These are phyloP conservation scores for Trichacis sp. DNA, from an alignment of 2,888 invertebrate species.

Conservation along the genomic window DNA sequence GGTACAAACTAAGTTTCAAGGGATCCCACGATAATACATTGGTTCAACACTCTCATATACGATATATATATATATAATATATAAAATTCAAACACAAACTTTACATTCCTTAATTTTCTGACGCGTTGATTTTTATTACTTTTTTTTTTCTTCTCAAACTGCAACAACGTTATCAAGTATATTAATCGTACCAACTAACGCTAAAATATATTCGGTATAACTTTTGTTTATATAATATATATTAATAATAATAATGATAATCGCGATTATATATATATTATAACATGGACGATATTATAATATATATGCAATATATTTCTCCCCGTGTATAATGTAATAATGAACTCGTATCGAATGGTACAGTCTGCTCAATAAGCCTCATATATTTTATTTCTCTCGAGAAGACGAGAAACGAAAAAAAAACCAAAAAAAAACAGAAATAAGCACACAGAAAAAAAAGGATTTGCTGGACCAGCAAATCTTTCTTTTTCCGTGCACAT, in stretches of 20 bases:
- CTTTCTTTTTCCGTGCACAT: too few relatives aligned
- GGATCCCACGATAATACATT: slow-evolving; percentile 61
- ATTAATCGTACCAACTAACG: slow-evolving; percentile 64
- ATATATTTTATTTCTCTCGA: too few relatives aligned
- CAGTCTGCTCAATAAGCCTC: slow-evolving; percentile 69
- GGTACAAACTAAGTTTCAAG: slow-evolving; percentile 57
- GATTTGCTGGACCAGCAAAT: too few relatives aligned
- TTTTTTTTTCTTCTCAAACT: slow-evolving; percentile 51
- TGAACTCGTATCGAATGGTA: slow-evolving; percentile 66
- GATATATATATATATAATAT: slow-evolving; percentile 36
- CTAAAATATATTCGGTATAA: slow-evolving; percentile 69
- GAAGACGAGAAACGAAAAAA: too few relatives aligned
- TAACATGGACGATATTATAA: slow-evolving; percentile 38
- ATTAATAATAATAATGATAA: slow-evolving; percentile 54
- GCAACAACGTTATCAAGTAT: slow-evolving; percentile 67
- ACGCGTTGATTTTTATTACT: too few relatives aligned
- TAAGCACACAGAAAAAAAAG: too few relatives aligned
- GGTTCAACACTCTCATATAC: slow-evolving; percentile 53
- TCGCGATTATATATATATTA: slow-evolving; percentile 48
- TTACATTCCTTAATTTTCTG: slow-evolving; percentile 61
- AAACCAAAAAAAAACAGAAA: too few relatives aligned
- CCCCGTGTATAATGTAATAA: slow-evolving; percentile 56
- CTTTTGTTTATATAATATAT: slow-evolving; percentile 61
- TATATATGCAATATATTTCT: slow-evolving; percentile 45
- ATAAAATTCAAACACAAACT: slow-evolving; percentile 62